These are phyloP conservation scores for Magallana nippona DNA, from an alignment of 2,888 invertebrate genomes.

Conservation along the genomic window DNA sequence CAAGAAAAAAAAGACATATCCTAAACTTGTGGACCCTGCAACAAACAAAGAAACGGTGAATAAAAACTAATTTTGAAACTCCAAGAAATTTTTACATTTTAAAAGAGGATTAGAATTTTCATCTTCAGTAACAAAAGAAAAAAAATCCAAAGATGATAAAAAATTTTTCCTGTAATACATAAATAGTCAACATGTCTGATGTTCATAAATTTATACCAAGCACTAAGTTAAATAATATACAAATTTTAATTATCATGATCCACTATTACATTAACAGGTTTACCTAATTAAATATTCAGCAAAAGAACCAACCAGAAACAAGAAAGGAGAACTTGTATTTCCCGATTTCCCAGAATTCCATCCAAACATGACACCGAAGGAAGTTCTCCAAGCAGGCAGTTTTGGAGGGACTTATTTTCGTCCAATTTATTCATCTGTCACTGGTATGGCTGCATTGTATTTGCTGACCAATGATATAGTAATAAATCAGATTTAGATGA, in stretches of 20 bases:
- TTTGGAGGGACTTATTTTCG: conserved; percentile 74
- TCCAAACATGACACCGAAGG: conserved; percentile 72
- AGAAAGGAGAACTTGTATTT: conserved; percentile 68
- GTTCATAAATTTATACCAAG: too few relatives aligned
- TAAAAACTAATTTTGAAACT: too few relatives aligned
- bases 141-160: too few relatives aligned
- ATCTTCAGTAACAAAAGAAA: too few relatives aligned
- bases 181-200: too few relatives aligned
- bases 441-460: conserved; percentile 56
- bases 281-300: conserved; percentile 60
- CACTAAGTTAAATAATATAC: too few relatives aligned
- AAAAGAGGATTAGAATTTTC: too few relatives aligned
- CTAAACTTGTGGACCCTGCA: conserved; percentile 58
- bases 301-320: conserved; percentile 61
- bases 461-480: neutral
- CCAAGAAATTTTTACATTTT: too few relatives aligned
- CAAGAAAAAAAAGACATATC: conserved; percentile 50
- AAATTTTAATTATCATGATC: too few relatives aligned
- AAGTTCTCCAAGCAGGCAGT: conserved; percentile 72
- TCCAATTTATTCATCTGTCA: conserved; percentile 69
- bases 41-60: conserved; percentile 43
- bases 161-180: too few relatives aligned
- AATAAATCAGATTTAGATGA: too few relatives aligned
- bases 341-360: conserved; percentile 64
- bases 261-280: conserved; percentile 51